A percentile compares a stretch with the other conserved stretches of the same genome.
Evolutionary conservation across 2,113 vertebrate genomes (phyloP).

Genomic region (Caloenas nicobarica): DNA sequence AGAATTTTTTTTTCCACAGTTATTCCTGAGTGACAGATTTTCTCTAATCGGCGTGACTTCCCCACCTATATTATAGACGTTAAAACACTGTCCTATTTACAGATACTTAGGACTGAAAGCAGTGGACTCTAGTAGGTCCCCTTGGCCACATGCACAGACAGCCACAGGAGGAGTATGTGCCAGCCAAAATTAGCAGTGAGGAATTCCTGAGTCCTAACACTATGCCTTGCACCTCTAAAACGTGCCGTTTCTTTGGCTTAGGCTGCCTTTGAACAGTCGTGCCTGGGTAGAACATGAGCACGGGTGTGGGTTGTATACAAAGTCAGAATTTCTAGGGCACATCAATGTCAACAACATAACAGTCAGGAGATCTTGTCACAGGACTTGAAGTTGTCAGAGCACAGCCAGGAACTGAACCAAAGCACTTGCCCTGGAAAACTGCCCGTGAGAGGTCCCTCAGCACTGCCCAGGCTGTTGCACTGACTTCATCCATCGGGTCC

Average conservation of each 20-base stretch:
- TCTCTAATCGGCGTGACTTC: background rate
- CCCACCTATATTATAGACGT: background rate
- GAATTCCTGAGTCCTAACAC: constrained; percentile 2
- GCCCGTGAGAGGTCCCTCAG: background rate
- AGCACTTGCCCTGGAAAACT: background rate
- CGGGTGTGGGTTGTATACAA: background rate
- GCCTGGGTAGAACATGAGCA: background rate
- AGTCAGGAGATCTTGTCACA: background rate
- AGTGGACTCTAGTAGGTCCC: background rate
- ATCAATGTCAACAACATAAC: background rate
- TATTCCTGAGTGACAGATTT: background rate
- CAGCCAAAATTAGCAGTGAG: constrained; percentile 18
- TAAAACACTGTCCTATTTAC: background rate
- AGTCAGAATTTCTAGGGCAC: background rate
- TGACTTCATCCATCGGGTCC: background rate
- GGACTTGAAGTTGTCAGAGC: background rate
- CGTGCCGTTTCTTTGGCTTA: background rate
- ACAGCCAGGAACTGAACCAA: background rate
- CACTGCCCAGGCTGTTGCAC: background rate
- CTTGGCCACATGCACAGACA: background rate
- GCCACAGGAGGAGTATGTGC: background rate
- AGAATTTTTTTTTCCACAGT: background rate
- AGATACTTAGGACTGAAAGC: background rate
- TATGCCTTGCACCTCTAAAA: background rate
- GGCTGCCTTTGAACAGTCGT: background rate